Evolutionary conservation across 2,113 vertebrate genomes (phyloP), one percentile per base, ranked within the genome.

Genomic region (Trogon surrucura): DNA sequence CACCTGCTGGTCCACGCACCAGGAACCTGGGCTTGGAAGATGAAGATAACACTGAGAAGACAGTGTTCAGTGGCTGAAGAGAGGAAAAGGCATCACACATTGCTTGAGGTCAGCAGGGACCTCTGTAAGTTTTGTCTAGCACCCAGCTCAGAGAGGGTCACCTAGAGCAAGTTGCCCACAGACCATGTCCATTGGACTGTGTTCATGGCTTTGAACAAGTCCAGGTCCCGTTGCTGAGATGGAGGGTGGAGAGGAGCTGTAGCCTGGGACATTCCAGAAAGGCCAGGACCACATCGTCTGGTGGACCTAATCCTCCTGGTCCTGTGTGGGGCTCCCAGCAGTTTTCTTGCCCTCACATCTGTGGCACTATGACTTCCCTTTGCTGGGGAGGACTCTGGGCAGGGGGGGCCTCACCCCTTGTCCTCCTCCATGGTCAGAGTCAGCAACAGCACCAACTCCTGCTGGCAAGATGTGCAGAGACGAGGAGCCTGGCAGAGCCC

Each of bases 331-430:
- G 3, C 25, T 86, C n/a, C 11, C 54, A 60, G 62, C 9, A 29
- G 8, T 11, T 80, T 62, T 71, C 23, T 65, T 56, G 41, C 36
- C 85, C 57, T 41, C 19, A 57, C 11, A 5, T 15, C 29, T 0
- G 0, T 51, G 54, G 44, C 80, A 54, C 54, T 0, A 0, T 19
- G n/a, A 20, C 16, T 67, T 84, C 41, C 27, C 32, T 88, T 48
- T 89, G 53, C 69, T 87, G 73, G 13, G n/a, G 22, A 77, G 10
- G 38, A 34, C 32, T 56, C 45, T 56, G 82, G 25, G 20, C 21
- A 19, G 41, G 44, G 13, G 5, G 7, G 14, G 3, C 13, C 16
- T 77, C 41, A 50, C 11, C 6, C 26, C 45, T 65, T 62, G 38
- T 15, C 47, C 17, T 67, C 23, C 74, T 72, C 48, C 58, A 92